These are phyloP conservation scores for Trimorus sp. DNA, from an alignment of 2,888 invertebrate species.

Conservation along the genomic window DNA sequence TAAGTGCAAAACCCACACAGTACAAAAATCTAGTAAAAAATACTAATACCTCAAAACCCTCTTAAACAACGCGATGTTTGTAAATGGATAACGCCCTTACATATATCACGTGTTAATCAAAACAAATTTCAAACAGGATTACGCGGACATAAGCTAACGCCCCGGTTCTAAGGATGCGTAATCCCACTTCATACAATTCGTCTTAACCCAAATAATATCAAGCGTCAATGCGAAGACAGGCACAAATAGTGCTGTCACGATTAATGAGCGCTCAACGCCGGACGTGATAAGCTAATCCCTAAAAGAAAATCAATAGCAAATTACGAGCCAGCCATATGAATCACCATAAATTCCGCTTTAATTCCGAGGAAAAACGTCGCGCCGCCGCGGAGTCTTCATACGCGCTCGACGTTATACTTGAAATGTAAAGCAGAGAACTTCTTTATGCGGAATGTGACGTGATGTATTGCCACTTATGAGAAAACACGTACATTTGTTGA, in stretches of 20 bases:
- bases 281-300: slow-evolving; percentile 14
- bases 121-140: slow-evolving; percentile 64
- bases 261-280: slow-evolving; percentile 19
- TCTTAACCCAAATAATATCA: slow-evolving; percentile 57
- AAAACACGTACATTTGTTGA: slow-evolving; percentile 63
- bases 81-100: neutral
- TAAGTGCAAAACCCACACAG: too few species aligned
- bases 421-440: slow-evolving; percentile 56
- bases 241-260: slow-evolving; percentile 12
- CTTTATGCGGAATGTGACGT: slow-evolving; percentile 57
- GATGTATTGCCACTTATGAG: slow-evolving; percentile 60
- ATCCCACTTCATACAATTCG: slow-evolving; percentile 54
- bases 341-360: slow-evolving; percentile 48
- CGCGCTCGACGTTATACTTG: slow-evolving; percentile 46
- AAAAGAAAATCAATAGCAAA: slow-evolving; percentile 39
- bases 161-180: slow-evolving; percentile 61
- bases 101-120: slow-evolving; percentile 55
- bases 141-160: slow-evolving; percentile 47
- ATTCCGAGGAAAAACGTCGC: slow-evolving; percentile 46
- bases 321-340: slow-evolving; percentile 31
- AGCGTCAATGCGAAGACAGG: slow-evolving; percentile 20
- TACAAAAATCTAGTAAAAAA: too few species aligned
- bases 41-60: too few species aligned
- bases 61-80: too few species aligned
- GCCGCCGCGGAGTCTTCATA: slow-evolving; percentile 37